Evolutionary conservation across 2,797 vertebrate genomes (phyloP).

Genomic region (Xenopus petersii): DNA sequence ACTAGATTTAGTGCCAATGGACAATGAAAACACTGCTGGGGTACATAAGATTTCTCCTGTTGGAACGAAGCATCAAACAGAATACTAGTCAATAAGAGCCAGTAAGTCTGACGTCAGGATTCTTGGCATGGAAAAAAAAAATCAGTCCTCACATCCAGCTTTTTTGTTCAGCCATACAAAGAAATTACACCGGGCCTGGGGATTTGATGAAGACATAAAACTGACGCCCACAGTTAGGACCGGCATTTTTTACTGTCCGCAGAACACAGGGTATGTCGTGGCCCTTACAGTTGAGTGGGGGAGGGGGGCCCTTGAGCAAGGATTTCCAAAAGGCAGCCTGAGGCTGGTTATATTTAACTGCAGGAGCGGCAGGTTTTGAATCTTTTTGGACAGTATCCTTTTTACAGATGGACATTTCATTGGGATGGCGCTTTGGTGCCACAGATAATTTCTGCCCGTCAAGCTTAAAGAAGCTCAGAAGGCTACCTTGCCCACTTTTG

Average conservation of each 20-base stretch:
- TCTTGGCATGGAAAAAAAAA: too few relatives aligned
- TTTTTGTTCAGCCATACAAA: constrained; percentile 77
- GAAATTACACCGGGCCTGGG: constrained; percentile 75
- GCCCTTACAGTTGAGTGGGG: constrained; percentile 71
- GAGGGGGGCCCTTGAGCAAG: constrained; percentile 73
- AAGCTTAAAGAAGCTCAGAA: constrained; percentile 79
- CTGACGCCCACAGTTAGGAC: constrained; percentile 78
- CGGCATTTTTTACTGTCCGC: constrained; percentile 82
- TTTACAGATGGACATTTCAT: background rate
- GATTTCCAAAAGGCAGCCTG: constrained; percentile 75
- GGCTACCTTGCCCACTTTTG: constrained; percentile 63
- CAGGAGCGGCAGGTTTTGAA: background rate
- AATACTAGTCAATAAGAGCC: too few relatives aligned
- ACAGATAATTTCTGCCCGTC: constrained; percentile 2
- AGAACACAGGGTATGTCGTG: constrained; percentile 82
- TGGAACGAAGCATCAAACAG: too few relatives aligned
- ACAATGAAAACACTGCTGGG: too few relatives aligned
- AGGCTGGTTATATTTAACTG: constrained; percentile 25
- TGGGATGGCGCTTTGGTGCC: background rate
- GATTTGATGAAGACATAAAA: constrained; percentile 83
- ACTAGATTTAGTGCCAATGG: too few relatives aligned
- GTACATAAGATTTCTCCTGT: too few relatives aligned
- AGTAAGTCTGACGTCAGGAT: too few relatives aligned
- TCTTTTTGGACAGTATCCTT: constrained; percentile 30
- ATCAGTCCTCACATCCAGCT: constrained; percentile 13